A percentile compares a stretch with the other conserved stretches of the same genome.
These are phyloP conservation scores for Eupithecia pulchellata DNA, from an alignment of 2,888 invertebrate species.

Conservation along the genomic window DNA sequence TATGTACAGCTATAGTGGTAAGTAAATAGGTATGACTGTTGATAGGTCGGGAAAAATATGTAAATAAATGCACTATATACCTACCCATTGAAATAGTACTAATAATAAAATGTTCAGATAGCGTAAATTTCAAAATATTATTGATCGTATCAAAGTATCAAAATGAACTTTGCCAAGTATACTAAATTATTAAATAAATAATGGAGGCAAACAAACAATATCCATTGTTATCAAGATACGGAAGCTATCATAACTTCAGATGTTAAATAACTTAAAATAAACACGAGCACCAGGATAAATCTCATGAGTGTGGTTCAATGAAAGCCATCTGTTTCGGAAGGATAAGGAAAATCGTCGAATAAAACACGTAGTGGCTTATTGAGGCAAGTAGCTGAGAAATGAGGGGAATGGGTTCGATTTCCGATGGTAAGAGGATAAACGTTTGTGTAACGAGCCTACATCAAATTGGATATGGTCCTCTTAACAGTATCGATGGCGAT, in stretches of 20 bases:
- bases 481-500: conserved; percentile 12
- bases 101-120: no score
- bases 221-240: not conserved
- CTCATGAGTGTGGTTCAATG: conserved; percentile 21
- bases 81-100: no score
- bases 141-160: no score
- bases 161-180: no score
- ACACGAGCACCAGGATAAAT: conserved; percentile 2
- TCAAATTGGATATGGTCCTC: conserved; percentile 9
- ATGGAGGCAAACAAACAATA: not conserved
- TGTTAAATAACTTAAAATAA: not conserved
- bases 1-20: no score
- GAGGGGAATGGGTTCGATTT: conserved; percentile 7
- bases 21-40: no score
- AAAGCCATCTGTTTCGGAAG: conserved; percentile 27
- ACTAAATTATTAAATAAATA: not conserved
- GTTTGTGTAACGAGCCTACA: conserved; percentile 8
- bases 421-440: conserved; percentile 11
- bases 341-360: conserved; percentile 22
- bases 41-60: no score
- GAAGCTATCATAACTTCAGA: not conserved
- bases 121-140: no score
- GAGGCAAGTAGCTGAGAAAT: conserved; percentile 15
- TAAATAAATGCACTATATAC: no score
- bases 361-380: conserved; percentile 18